Base-by-base conservation (phyloP, 2,113 vertebrate species). In the Ptilonorhynchus violaceus region DNA sequence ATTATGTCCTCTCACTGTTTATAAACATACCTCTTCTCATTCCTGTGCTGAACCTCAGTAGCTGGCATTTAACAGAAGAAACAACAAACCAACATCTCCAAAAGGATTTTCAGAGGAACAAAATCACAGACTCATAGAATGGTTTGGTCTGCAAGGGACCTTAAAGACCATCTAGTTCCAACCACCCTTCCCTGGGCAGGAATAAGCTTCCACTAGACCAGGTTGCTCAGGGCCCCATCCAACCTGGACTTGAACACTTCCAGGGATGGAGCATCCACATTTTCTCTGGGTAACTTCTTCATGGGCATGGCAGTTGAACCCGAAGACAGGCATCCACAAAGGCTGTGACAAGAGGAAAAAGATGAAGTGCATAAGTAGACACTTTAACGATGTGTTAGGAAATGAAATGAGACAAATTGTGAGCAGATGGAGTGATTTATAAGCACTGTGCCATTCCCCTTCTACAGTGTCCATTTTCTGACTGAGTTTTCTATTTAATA, bases 341-440 rank as follows among this genome's bases (percentile, higher is more conserved):
- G 28, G 58, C 39, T 89, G 42, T 63, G 37, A 89, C 37, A 70
- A 50, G 78, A 85, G 16, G 28, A 68, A 82, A 88, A 88, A 76
- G 41, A 83, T 27, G 13, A 47, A 89, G 39, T 50, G 41, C 37
- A 83, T 53, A 92, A 95, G 56, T 12, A 53, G 53, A 53, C 75
- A 73, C 18, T 85, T 64, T 44, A 88, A 74, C 55, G 37, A 85
- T 58, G 37, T n/a, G 30, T 35, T 90, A 91, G 55, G 76, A 97
- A 95, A 88, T 76, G 2, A 88, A 88, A 90, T 39, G 41, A 83
- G 70, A 80, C 46, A 92, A 95, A 93, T 39, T 70, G 44, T 68
- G 53, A 87, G 60, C 66, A 81, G 63, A 86, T 86, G n/a, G 63
- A 93, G 33, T 80, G 63, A 86, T 92, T 85, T 91, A 74, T 88